These are phyloP conservation scores for Acanthosepion lycidas DNA, from an alignment of 2,888 invertebrate species.

Conservation along the genomic window DNA sequence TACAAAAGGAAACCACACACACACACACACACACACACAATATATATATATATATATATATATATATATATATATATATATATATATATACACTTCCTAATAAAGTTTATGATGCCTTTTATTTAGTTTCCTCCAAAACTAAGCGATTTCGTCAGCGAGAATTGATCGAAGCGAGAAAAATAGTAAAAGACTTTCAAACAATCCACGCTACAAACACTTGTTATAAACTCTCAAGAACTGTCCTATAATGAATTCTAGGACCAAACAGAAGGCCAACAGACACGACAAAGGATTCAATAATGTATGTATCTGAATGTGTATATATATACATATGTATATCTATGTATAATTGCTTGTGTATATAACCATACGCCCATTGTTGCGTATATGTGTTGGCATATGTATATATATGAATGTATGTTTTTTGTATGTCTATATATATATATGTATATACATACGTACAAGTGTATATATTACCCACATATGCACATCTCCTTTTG, in stretches of 20 bases:
- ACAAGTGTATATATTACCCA: not conserved
- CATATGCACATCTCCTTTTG: not conserved
- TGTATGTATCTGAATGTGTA: not conserved
- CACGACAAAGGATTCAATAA: slow-evolving; percentile 20
- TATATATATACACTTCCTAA: not conserved
- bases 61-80: not conserved
- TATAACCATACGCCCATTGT: not conserved
- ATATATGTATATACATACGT: not conserved
- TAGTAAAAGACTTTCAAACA: not conserved
- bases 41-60: too few relatives aligned
- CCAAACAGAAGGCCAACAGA: not conserved
- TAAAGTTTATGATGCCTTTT: not conserved
- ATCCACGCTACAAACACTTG: not conserved
- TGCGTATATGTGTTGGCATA: not conserved
- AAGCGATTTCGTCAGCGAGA: not conserved
- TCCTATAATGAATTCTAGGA: not conserved
- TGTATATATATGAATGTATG: not conserved
- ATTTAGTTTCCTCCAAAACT: not conserved
- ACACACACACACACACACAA: too few relatives aligned
- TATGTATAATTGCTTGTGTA: not conserved
- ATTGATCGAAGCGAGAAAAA: not conserved
- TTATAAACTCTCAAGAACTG: not conserved
- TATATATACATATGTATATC: not conserved
- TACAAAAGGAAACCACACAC: not conserved
- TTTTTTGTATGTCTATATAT: not conserved